Conservation (phyloP, 1,140 invertebrate genomes). For the Anastatus disparis region DNA sequence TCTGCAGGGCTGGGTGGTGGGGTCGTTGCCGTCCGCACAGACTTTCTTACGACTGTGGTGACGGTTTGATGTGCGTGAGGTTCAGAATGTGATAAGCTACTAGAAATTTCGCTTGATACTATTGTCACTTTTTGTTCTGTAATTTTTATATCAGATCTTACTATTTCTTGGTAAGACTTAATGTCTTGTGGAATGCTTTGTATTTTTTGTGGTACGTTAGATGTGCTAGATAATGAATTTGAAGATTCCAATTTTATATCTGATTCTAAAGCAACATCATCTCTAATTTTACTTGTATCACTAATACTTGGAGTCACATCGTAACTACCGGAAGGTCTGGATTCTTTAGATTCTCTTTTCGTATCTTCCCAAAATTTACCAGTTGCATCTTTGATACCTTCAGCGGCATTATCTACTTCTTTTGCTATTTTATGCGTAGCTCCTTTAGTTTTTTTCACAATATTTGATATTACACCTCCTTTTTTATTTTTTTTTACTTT, state of each 20-base stretch:
- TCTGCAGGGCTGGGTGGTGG: conserved; percentile 67
- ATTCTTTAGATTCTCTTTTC: conserved; percentile 57
- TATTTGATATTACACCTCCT: conserved; percentile 48
- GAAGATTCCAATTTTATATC: conserved; percentile 49
- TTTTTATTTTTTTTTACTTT: conserved; percentile 50
- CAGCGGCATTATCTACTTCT: conserved; percentile 55
- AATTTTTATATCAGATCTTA: conserved; percentile 27
- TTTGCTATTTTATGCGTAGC: conserved; percentile 64
- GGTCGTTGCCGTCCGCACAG: conserved; percentile 66
- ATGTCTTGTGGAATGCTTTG: conserved; percentile 59
- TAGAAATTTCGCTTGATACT: conserved; percentile 51
- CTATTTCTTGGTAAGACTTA: conserved; percentile 10
- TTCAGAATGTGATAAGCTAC: conserved; percentile 60
- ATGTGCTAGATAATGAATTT: conserved; percentile 19
- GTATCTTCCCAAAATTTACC: conserved; percentile 60
- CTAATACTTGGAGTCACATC: conserved; percentile 46
- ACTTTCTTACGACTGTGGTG: conserved; percentile 67
- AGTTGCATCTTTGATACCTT: conserved; percentile 53
- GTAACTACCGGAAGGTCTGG: conserved; percentile 47
- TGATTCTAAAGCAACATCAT: conserved; percentile 44
- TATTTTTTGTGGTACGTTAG: conserved; percentile 40
- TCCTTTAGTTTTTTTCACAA: conserved; percentile 54
- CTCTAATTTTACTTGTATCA: conserved; percentile 35
- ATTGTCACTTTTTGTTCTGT: conserved; percentile 50
- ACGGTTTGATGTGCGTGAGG: conserved; percentile 65